Base-by-base conservation (phyloP, 2,797 vertebrate species). In the Platyrinchus mystaceus region DNA sequence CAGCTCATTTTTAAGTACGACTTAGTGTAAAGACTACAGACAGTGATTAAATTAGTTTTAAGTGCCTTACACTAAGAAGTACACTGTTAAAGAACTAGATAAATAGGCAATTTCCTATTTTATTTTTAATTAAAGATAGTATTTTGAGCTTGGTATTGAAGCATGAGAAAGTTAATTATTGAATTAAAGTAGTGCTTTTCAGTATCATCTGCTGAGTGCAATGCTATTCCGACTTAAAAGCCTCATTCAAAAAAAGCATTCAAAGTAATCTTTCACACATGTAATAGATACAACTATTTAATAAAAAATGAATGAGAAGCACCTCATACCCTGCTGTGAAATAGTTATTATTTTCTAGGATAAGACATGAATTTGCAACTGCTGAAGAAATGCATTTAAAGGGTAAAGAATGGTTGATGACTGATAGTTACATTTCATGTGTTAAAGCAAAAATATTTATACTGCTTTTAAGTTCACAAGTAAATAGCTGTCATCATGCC, bases 231-330 rank as follows among this genome's bases (percentile, higher is more conserved):
- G 66, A 22, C 67, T 86, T 68, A 43, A 94, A 96, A 62, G 68
- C 52, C 55, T 94, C n/a, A 2, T n/a, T 43, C 41, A 43, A 43
- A 43, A 90, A 37, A 63, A 93, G 60, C 44, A 91, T 91, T 64
- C 87, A 86, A 92, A 84, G 87, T 60, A 82, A 26, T 80, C 67
- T 91, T 96, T 90, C 71, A 85, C 92, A 78, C 80, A 14, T 90
- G 59, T 93, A 94, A 97, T 32, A 95, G 92, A 95, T 91, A 94
- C 64, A 89, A 77, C 69, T 86, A 67, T 95, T 96, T 76, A 91
- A 94, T 94, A 94, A 95, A 95, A 96, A 94, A 95, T 89, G 37
- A 90, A 94, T 83, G 84, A 96, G 95, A 78, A 96, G 85, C 87
- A 66, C 41, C 76, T 84, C 52, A 37, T 58, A 52, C 27, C 60